These are phyloP conservation scores for Rhadina sibilatrix DNA, from an alignment of 2,113 vertebrate species.

Conservation along the genomic window DNA sequence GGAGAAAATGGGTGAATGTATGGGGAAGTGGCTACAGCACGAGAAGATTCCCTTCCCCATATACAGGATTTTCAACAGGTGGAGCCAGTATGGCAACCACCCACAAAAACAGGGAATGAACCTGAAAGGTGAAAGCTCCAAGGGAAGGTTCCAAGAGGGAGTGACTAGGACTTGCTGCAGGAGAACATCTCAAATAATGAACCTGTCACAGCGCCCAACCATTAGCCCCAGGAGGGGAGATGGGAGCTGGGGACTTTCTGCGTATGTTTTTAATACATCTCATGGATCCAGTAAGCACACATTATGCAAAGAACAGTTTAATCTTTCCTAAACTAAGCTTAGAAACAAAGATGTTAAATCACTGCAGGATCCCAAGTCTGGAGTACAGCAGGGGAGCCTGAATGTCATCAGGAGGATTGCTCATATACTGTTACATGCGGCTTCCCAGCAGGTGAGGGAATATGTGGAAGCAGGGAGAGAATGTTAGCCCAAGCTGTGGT, in stretches of 20 bases:
- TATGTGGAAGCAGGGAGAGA: neutral
- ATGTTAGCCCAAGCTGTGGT: neutral
- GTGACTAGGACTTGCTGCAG: neutral
- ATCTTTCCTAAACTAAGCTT: neutral
- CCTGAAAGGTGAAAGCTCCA: neutral
- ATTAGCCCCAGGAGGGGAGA: neutral
- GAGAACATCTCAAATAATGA: neutral
- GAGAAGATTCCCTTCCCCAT: neutral
- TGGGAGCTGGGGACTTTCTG: neutral
- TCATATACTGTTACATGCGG: neutral
- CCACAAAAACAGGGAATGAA: neutral
- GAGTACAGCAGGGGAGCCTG: neutral
- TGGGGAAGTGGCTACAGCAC: neutral
- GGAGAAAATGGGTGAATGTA: neutral
- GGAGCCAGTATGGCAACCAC: neutral
- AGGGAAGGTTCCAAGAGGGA: neutral
- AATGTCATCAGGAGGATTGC: neutral
- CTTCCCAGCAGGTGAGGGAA: neutral
- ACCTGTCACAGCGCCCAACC: neutral
- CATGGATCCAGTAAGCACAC: neutral
- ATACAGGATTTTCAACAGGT: neutral
- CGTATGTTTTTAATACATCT: neutral
- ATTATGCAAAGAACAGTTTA: neutral
- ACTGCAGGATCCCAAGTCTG: neutral
- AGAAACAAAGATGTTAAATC: constrained; percentile 24